phyloP scores from a whole-genome alignment of 2,113 vertebrate species.

The Tichodroma muraria region DNA sequence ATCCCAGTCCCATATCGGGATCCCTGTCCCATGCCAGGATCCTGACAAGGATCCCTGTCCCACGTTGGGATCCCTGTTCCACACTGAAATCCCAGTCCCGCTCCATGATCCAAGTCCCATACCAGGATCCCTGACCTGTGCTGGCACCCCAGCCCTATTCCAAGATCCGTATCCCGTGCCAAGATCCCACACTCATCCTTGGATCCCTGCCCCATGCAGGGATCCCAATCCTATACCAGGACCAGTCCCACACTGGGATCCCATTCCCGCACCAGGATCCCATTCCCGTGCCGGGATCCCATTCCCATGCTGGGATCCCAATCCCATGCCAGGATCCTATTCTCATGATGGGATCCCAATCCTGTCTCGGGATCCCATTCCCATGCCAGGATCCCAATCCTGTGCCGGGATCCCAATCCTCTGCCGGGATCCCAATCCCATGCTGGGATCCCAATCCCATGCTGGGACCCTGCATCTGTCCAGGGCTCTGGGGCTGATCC shows the following conservation, averaged over 20 bases:
- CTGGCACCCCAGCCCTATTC: too few species aligned
- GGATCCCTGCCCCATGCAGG: rapidly evolving
- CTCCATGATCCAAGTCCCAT: background rate
- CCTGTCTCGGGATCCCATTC: too few species aligned
- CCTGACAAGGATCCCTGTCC: background rate
- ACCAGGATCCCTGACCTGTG: background rate
- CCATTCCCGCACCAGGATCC: rapidly evolving
- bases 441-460: too few species aligned
- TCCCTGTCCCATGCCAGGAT: too few species aligned
- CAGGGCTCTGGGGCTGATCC: background rate
- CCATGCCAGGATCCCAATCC: too few species aligned
- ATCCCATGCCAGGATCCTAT: too few species aligned
- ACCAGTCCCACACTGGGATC: rapidly evolving
- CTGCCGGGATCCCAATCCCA: too few species aligned
- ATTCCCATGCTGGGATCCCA: background rate
- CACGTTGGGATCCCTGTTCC: too few species aligned
- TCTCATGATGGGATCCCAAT: too few species aligned
- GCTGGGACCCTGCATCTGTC: too few species aligned
- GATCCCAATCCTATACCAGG: rapidly evolving
- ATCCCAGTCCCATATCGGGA: background rate
- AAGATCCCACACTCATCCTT: background rate
- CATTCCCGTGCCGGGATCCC: rapidly evolving
- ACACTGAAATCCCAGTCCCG: too few species aligned
- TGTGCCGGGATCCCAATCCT: too few species aligned
- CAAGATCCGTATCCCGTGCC: background rate